Conservation (phyloP, 1,140 invertebrate species). For the Brachionus plicatilis region DNA sequence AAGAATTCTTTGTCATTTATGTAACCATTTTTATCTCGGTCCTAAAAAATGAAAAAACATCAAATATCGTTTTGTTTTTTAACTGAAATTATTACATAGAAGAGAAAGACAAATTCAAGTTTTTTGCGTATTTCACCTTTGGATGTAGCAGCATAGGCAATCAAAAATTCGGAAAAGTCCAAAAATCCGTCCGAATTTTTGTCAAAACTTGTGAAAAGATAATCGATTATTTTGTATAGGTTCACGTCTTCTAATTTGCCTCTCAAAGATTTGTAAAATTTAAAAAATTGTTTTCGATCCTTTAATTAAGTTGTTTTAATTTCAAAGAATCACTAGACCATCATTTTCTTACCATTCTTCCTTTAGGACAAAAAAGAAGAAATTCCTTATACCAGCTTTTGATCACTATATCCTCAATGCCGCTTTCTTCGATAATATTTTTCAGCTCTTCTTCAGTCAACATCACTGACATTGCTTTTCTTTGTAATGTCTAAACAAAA, state of each 20-base stretch:
- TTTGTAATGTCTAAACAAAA: background rate
- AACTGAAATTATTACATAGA: conserved; percentile 11
- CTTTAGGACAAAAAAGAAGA: conserved; percentile 28
- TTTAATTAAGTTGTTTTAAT: background rate
- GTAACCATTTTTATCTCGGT: conserved; percentile 15
- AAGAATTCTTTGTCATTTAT: conserved; percentile 26
- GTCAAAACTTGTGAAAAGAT: conserved; percentile 28
- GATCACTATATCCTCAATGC: conserved; percentile 23
- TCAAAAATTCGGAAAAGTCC: conserved; percentile 36
- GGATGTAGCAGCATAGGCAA: conserved; percentile 26
- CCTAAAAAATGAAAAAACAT: background rate
- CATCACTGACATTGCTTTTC: background rate
- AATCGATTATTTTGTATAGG: conserved; percentile 16
- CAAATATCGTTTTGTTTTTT: background rate
- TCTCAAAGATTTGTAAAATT: conserved; percentile 26
- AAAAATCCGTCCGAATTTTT: conserved; percentile 30
- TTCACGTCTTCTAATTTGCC: background rate
- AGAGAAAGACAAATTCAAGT: conserved; percentile 26
- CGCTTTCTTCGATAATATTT: conserved; percentile 20
- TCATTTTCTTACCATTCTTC: conserved; percentile 15
- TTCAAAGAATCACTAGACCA: background rate
- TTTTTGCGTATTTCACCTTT: conserved; percentile 24
- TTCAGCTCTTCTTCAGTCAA: conserved; percentile 24
- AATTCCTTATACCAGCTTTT: conserved; percentile 40
- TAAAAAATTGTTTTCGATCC: conserved; percentile 21